phyloP scores from a whole-genome alignment of 1,140 invertebrate species.

The Anastrepha obliqua region DNA sequence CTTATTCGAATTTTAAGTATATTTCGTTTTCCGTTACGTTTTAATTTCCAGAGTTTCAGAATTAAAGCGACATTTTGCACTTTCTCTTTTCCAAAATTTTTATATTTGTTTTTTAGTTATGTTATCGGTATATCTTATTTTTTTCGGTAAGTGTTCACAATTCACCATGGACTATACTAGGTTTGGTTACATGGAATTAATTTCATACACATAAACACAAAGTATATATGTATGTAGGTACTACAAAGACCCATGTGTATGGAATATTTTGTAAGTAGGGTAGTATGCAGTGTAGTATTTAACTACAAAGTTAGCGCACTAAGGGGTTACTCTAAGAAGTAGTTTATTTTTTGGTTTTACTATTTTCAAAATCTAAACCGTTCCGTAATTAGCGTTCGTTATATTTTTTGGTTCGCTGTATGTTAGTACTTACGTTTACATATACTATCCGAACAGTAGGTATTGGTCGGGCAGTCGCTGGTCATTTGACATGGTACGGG shows the following conservation, averaged over 20 bases:
- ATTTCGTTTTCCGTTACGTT: no score
- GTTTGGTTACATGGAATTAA: neutral
- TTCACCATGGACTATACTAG: neutral
- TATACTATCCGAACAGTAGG: slow-evolving; percentile 87
- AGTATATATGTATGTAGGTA: neutral
- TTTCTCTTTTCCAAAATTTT: no score
- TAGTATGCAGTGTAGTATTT: slow-evolving; percentile 12
- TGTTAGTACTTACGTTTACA: slow-evolving; percentile 84
- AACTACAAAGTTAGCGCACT: slow-evolving; percentile 43
- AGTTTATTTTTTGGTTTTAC: neutral
- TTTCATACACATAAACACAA: slow-evolving; percentile 19
- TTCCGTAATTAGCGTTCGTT: slow-evolving; percentile 17
- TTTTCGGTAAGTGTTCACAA: neutral
- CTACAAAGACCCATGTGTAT: slow-evolving; percentile 25
- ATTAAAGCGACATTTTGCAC: no score
- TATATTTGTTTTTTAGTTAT: no score
- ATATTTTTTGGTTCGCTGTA: neutral
- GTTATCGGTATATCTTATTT: neutral
- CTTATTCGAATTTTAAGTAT: no score
- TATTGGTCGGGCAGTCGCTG: slow-evolving; percentile 84
- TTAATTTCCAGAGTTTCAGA: no score
- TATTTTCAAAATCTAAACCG: slow-evolving; percentile 30
- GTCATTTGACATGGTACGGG: slow-evolving; percentile 82
- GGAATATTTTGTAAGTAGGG: slow-evolving; percentile 30
- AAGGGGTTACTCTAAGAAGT: slow-evolving; percentile 14